phyloP scores from a whole-genome alignment of 2,888 invertebrate species.

The Trypoxylon attenuatum region DNA sequence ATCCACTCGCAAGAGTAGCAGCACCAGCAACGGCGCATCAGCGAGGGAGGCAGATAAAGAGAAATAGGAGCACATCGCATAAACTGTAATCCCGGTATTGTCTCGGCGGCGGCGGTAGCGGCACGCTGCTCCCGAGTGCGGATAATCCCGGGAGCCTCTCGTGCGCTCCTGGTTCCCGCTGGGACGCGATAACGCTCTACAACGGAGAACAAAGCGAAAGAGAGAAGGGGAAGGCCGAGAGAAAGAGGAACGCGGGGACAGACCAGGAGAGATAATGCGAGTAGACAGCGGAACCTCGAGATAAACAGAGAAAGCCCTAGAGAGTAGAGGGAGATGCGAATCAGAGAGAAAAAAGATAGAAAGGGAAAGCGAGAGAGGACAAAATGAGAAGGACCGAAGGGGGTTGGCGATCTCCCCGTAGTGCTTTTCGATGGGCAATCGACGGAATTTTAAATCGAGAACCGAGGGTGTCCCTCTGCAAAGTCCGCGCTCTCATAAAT shows the following conservation, averaged over 20 bases:
- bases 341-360: slow-evolving; percentile 4
- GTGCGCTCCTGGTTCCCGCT: slow-evolving; percentile 32
- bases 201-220: slow-evolving; percentile 20
- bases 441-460: slow-evolving; percentile 42
- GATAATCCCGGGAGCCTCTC: slow-evolving; percentile 45
- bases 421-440: slow-evolving; percentile 35
- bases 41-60: slow-evolving; percentile 3
- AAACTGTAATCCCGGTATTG: slow-evolving; percentile 56
- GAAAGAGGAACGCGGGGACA: neutral
- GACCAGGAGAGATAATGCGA: neutral
- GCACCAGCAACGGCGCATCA: neutral
- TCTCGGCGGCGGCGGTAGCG: slow-evolving; percentile 33
- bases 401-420: slow-evolving; percentile 26
- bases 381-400: neutral
- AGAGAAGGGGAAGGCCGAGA: neutral
- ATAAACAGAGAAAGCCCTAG: neutral
- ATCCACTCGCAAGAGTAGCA: neutral
- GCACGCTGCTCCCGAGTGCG: slow-evolving; percentile 37
- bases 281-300: neutral
- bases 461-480: neutral
- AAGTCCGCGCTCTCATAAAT: slow-evolving; percentile 29
- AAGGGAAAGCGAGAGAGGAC: slow-evolving; percentile 29
- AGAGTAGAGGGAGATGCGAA: neutral
- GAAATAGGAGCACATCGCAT: slow-evolving; percentile 29
- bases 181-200: slow-evolving; percentile 44